A percentile compares a stretch with the other conserved stretches of the same genome.
phyloP scores from a whole-genome alignment of 1,140 invertebrate species.

The Saccostrea echinata region DNA sequence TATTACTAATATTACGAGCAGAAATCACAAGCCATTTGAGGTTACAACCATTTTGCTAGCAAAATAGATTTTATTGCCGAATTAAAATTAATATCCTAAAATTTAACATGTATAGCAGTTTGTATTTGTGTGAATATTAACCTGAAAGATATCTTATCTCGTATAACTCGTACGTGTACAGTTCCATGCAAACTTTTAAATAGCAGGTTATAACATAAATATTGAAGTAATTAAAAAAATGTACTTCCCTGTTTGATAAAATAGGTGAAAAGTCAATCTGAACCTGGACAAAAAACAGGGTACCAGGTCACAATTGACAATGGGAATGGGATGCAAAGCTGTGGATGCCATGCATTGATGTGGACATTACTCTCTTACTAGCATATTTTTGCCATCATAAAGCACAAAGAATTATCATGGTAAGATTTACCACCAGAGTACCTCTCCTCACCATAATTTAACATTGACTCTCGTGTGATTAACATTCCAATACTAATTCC shows the following conservation, averaged over 20 bases:
- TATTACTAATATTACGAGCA: neutral
- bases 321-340: constrained; percentile 2
- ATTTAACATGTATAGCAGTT: neutral
- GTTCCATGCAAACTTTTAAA: constrained; percentile 2
- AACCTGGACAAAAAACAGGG: neutral
- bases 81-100: neutral
- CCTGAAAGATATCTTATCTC: neutral
- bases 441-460: neutral
- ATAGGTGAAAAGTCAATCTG: constrained; percentile 16
- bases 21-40: neutral
- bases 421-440: too few species aligned
- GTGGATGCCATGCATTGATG: constrained; percentile 4
- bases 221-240: neutral
- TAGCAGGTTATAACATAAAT: neutral
- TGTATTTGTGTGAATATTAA: neutral
- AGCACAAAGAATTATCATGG: too few species aligned
- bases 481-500: too few species aligned
- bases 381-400: neutral
- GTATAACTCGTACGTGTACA: neutral
- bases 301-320: constrained; percentile 16
- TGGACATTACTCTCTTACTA: neutral
- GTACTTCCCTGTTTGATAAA: neutral
- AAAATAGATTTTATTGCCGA: neutral
- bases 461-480: too few species aligned
- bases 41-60: neutral